phyloP scores from a whole-genome alignment of 2,888 invertebrate species.

The Ornithoptera priamus region DNA sequence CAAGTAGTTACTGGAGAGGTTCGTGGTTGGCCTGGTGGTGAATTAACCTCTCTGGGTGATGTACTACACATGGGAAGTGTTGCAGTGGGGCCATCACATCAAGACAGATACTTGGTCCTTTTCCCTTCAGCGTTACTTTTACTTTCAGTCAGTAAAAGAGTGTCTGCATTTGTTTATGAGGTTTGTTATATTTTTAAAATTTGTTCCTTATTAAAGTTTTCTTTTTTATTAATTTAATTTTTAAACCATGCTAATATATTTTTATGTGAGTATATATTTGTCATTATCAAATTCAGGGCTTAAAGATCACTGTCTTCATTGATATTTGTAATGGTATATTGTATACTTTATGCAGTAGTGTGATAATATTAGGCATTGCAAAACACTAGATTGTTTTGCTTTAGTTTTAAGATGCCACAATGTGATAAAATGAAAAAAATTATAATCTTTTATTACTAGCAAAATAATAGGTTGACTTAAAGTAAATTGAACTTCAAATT shows the following conservation, averaged over 20 bases:
- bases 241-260: neutral
- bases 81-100: slow-evolving; percentile 90
- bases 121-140: slow-evolving; percentile 94
- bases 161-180: slow-evolving; percentile 97
- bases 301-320: neutral
- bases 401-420: too few species aligned
- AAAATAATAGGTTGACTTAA: too few species aligned
- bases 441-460: too few species aligned
- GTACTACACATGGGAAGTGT: slow-evolving; percentile 96
- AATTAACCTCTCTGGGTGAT: slow-evolving; percentile 84
- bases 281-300: too few species aligned
- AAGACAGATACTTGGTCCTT: slow-evolving; percentile 94
- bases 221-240: neutral
- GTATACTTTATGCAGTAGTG: too few species aligned
- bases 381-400: too few species aligned
- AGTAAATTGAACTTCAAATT: too few species aligned
- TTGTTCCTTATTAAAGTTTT: neutral
- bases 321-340: too few species aligned
- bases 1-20: slow-evolving; percentile 97
- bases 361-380: too few species aligned
- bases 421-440: too few species aligned
- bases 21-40: slow-evolving; percentile 94
- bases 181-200: slow-evolving; percentile 65
- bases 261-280: too few species aligned
- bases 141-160: slow-evolving; percentile 93